phyloP scores from a whole-genome alignment of 2,888 invertebrate species.

The Drosophila basisetae region DNA sequence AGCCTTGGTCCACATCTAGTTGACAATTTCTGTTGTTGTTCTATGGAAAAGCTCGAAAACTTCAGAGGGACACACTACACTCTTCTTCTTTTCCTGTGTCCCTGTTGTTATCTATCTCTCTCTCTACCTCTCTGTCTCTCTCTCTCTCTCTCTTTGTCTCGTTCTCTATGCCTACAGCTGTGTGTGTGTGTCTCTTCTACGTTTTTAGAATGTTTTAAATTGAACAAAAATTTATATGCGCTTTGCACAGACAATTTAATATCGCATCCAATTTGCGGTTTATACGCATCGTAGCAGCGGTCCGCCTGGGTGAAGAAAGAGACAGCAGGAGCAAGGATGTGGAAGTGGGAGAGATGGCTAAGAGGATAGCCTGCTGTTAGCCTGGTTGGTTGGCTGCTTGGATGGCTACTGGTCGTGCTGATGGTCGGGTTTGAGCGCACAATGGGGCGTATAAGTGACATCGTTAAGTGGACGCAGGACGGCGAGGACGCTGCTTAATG shows the following conservation, averaged over 20 bases:
- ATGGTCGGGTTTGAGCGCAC: slow-evolving; percentile 61
- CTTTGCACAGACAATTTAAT: slow-evolving; percentile 85
- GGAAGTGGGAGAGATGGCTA: slow-evolving; percentile 8
- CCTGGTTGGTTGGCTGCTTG: slow-evolving; percentile 42
- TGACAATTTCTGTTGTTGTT: slow-evolving; percentile 33
- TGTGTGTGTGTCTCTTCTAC: slow-evolving; percentile 34
- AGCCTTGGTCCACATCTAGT: slow-evolving; percentile 4
- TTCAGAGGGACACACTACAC: slow-evolving; percentile 18
- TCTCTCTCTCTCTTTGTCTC: neutral
- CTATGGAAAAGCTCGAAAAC: slow-evolving; percentile 34
- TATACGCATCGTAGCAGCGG: slow-evolving; percentile 78
- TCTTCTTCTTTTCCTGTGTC: neutral
- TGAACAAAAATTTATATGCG: slow-evolving; percentile 83
- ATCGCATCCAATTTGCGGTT: slow-evolving; percentile 85
- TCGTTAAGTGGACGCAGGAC: slow-evolving; percentile 74
- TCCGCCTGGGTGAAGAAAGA: slow-evolving; percentile 5
- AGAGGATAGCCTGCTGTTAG: slow-evolving; percentile 48
- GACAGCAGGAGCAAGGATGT: neutral
- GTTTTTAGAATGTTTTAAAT: slow-evolving; percentile 80
- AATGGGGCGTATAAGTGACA: slow-evolving; percentile 82
- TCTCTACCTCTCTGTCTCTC: neutral
- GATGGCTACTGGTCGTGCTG: slow-evolving; percentile 36
- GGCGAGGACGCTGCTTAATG: slow-evolving; percentile 76
- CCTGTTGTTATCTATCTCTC: neutral
- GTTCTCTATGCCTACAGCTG: neutral